Evolutionary conservation across 2,888 invertebrate species (phyloP).

Genomic region (Apotomis betuletana): DNA sequence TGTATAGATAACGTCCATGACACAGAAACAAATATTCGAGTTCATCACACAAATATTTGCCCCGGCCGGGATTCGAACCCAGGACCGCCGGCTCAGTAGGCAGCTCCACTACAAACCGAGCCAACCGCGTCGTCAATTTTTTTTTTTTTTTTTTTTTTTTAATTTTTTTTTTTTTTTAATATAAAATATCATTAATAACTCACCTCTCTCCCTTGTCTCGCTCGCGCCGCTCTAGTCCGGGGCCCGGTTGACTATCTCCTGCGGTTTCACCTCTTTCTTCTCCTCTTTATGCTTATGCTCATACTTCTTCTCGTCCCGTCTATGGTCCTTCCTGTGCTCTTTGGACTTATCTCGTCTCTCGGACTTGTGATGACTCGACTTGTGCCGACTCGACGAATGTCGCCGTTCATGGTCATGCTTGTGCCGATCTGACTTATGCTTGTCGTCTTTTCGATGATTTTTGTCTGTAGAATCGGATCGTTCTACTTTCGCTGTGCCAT

Average conservation of each 20-base stretch:
- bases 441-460: conserved; percentile 61
- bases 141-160: no score
- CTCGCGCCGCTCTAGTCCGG: conserved; percentile 62
- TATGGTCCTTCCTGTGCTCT: conserved; percentile 67
- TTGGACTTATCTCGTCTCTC: conserved; percentile 57
- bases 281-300: conserved; percentile 57
- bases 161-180: no score
- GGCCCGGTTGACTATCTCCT: conserved; percentile 63
- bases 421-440: conserved; percentile 50
- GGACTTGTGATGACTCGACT: conserved; percentile 63
- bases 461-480: conserved; percentile 50
- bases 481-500: conserved; percentile 48
- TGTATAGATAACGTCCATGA: no score
- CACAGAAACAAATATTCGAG: no score
- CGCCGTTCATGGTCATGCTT: conserved; percentile 66
- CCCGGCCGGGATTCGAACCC: no score
- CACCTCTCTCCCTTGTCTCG: conserved; percentile 10
- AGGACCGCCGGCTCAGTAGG: no score
- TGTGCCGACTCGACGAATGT: conserved; percentile 70
- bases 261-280: conserved; percentile 55
- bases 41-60: no score
- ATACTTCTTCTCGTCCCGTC: conserved; percentile 56
- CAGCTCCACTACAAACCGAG: no score
- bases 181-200: no score
- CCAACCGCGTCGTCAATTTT: no score